These are phyloP conservation scores for Artibeus lituratus DNA, from an alignment of 2,797 vertebrate species.

Conservation along the genomic window DNA sequence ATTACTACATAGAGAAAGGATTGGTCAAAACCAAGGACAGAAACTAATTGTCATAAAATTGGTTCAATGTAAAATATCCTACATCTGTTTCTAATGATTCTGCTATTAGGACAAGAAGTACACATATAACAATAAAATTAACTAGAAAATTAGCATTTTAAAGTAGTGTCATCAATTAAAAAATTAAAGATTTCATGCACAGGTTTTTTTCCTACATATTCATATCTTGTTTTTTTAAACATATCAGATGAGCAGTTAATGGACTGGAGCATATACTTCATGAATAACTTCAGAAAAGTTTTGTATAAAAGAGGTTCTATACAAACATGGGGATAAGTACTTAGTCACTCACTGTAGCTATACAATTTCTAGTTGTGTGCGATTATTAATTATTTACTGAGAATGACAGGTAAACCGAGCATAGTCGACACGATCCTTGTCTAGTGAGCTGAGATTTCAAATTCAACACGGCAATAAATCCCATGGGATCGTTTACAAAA, in stretches of 20 bases:
- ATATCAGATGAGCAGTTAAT: conserved; percentile 27
- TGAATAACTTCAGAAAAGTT: conserved; percentile 28
- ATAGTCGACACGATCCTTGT: background rate
- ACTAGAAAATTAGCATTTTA: background rate
- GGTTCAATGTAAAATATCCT: background rate
- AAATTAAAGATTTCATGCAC: background rate
- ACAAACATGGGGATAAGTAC: background rate
- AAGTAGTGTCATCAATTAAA: background rate
- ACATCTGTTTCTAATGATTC: background rate
- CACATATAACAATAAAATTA: background rate
- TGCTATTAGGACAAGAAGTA: background rate
- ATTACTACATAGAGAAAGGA: background rate
- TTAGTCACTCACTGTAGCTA: background rate
- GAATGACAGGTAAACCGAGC: background rate
- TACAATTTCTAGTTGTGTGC: background rate
- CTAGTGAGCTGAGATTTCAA: conserved; percentile 20
- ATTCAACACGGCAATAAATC: background rate
- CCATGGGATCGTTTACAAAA: background rate
- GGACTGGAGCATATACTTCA: conserved; percentile 54
- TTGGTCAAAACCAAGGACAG: background rate
- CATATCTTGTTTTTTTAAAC: conserved; percentile 22
- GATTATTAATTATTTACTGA: conserved; percentile 34
- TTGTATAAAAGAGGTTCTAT: background rate
- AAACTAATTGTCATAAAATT: background rate
- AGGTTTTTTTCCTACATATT: background rate